These are phyloP conservation scores for Criorhina ranunculi DNA, from an alignment of 2,888 invertebrate species.

Conservation along the genomic window DNA sequence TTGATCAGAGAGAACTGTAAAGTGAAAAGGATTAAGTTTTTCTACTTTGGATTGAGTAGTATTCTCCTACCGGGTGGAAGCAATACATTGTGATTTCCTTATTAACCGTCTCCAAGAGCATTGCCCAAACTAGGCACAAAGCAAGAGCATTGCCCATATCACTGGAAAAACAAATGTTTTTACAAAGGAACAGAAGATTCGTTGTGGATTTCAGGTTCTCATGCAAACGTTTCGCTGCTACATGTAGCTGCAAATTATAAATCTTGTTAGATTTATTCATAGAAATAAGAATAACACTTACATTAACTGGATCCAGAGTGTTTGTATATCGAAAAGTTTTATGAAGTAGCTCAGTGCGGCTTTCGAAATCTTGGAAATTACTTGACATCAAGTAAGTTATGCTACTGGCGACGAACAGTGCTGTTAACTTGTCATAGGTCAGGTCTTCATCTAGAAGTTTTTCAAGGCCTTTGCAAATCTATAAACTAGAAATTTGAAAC, in stretches of 20 bases:
- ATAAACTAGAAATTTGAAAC: conserved; percentile 85
- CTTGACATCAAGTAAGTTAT: conserved; percentile 51
- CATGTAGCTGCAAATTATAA: conserved; percentile 76
- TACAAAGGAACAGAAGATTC: conserved; percentile 77
- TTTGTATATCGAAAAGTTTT: conserved; percentile 78
- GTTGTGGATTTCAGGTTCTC: conserved; percentile 72
- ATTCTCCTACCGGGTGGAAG: conserved; percentile 77
- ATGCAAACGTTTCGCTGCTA: conserved; percentile 78
- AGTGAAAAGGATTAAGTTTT: not conserved
- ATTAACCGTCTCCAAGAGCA: conserved; percentile 77
- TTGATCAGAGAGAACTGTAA: conserved; percentile 76
- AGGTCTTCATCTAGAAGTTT: conserved; percentile 76
- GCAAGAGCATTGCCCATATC: conserved; percentile 78
- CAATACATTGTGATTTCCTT: conserved; percentile 78
- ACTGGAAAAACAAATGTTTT: conserved; percentile 78
- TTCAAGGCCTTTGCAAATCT: conserved; percentile 77
- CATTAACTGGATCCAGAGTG: conserved; percentile 78
- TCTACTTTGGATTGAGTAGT: not conserved
- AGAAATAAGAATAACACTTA: conserved; percentile 38
- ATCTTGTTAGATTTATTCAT: not conserved
- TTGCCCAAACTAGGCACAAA: conserved; percentile 78
- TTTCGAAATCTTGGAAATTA: conserved; percentile 69
- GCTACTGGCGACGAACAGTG: conserved; percentile 77
- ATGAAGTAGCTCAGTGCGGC: conserved; percentile 78
- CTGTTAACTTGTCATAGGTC: conserved; percentile 78